phyloP scores from a whole-genome alignment of 1,140 invertebrate genomes.

The Lethocerus indicus region DNA sequence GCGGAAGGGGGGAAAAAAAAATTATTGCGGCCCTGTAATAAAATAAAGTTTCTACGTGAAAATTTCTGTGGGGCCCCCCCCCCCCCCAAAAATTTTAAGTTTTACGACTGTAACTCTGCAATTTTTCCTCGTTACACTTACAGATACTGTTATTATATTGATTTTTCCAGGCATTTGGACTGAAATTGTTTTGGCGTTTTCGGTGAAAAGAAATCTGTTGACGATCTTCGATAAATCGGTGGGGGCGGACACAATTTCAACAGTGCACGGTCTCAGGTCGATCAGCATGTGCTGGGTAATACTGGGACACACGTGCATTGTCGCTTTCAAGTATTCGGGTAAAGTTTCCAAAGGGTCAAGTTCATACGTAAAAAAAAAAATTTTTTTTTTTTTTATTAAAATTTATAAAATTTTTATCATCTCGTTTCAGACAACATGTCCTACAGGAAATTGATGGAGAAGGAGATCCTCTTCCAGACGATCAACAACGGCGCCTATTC shows the following conservation, averaged over 20 bases:
- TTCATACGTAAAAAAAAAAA: neutral
- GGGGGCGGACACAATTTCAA: constrained; percentile 61
- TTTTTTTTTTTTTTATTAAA: neutral
- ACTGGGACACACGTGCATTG: constrained; percentile 73
- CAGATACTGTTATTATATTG: neutral
- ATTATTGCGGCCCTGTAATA: too few species aligned
- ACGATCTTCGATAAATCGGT: constrained; percentile 61
- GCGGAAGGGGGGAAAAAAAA: too few species aligned
- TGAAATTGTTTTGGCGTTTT: constrained; percentile 62
- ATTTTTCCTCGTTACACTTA: neutral
- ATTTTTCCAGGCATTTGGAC: constrained; percentile 34
- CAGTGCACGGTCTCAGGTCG: constrained; percentile 62
- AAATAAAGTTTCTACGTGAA: too few species aligned
- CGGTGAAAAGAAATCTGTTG: constrained; percentile 50
- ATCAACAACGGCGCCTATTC: constrained; percentile 75
- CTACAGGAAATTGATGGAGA: constrained; percentile 55
- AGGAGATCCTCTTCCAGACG: constrained; percentile 64
- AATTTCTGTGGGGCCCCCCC: too few species aligned
- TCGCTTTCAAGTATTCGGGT: constrained; percentile 64
- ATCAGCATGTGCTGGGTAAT: constrained; percentile 89
- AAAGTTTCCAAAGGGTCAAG: neutral
- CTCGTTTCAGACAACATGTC: constrained; percentile 50
- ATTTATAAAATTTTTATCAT: neutral
- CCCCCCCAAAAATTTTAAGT: neutral
- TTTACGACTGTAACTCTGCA: neutral